phyloP scores from a whole-genome alignment of 2,113 vertebrate species.

The Atherinomorus stipes region DNA sequence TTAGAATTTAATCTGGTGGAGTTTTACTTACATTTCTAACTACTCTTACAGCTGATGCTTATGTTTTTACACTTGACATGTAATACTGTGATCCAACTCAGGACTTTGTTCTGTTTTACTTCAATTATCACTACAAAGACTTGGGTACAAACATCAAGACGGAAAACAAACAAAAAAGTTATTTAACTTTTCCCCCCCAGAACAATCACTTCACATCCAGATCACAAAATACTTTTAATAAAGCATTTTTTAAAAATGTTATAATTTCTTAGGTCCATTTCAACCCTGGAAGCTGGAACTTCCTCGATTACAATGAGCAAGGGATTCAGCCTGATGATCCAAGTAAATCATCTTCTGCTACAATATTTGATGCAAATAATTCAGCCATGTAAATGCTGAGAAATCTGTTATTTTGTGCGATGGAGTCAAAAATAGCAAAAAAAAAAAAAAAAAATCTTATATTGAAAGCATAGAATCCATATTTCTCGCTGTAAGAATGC shows the following conservation, averaged over 20 bases:
- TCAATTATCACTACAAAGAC: background rate
- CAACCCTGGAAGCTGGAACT: background rate
- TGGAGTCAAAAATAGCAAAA: background rate
- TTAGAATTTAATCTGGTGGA: constrained; percentile 4
- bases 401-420: no score
- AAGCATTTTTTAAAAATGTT: background rate
- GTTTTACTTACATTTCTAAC: no score
- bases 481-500: no score
- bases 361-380: no score
- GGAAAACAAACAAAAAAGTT: background rate
- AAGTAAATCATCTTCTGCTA: no score
- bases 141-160: background rate
- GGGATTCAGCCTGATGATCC: no score
- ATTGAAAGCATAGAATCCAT: background rate
- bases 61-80: background rate
- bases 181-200: background rate
- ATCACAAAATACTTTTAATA: background rate
- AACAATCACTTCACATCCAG: background rate
- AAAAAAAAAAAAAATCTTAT: background rate
- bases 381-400: no score
- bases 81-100: background rate
- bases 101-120: rapidly evolving
- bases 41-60: rapidly evolving
- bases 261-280: background rate
- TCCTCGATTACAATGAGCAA: no score